Conservation (phyloP, 2,797 vertebrate species). For the Dicrostonyx torquatus region DNA sequence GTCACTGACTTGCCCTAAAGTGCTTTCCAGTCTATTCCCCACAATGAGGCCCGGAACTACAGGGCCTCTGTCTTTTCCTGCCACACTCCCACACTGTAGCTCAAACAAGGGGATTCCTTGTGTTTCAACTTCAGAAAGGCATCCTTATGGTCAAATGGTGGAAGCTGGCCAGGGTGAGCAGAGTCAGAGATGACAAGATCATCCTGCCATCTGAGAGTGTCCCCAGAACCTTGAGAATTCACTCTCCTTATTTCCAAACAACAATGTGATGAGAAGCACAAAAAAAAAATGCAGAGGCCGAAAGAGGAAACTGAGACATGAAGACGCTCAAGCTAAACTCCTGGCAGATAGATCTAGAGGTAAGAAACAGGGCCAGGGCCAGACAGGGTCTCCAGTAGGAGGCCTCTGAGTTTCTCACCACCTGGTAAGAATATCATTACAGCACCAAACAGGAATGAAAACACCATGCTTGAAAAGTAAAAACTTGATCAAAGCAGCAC, state of each 20-base stretch:
- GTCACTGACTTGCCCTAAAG: conserved; percentile 22
- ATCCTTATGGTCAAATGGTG: conserved; percentile 67
- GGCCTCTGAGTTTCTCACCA: conserved; percentile 4
- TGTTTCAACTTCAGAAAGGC: conserved; percentile 46
- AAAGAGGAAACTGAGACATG: conserved; percentile 33
- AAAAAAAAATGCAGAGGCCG: conserved; percentile 48
- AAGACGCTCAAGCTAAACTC: conserved; percentile 21
- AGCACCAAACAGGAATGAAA: not conserved
- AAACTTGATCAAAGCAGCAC: conserved; percentile 38
- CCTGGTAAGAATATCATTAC: not conserved
- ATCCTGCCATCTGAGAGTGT: not conserved
- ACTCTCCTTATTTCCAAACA: not conserved
- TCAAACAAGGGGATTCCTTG: conserved; percentile 74
- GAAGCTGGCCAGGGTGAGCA: conserved; percentile 25
- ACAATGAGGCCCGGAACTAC: conserved; percentile 37
- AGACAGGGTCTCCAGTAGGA: not conserved
- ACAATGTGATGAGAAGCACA: not conserved
- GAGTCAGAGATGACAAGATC: not conserved
- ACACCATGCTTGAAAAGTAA: conserved; percentile 24
- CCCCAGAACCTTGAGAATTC: not conserved
- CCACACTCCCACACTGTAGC: conserved; percentile 53
- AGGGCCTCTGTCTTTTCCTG: conserved; percentile 70
- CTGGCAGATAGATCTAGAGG: conserved; percentile 2
- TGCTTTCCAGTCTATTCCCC: not conserved
- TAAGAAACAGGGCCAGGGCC: conserved; percentile 16